A percentile compares a stretch with the other conserved stretches of the same genome.
Conservation (phyloP, 37 sponge, comb jelly and placozoan genomes). For the Diacarnus erythraeanus region DNA sequence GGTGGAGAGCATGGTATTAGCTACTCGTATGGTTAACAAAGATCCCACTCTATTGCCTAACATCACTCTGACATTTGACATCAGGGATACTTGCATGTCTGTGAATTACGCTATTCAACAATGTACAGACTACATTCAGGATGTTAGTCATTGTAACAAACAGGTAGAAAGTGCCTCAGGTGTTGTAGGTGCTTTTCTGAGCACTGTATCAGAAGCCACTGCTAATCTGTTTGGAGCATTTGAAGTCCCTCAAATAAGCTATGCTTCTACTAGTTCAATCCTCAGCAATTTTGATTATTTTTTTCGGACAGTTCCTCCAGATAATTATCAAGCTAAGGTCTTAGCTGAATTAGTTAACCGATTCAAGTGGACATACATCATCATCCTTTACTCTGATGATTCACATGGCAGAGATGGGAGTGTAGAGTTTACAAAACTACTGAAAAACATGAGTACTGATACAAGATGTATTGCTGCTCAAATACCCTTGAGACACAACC, state of each 20-base stretch:
- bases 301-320: slow-evolving; percentile 77
- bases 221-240: slow-evolving; percentile 67
- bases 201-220: slow-evolving; percentile 43
- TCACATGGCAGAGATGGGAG: slow-evolving; percentile 53
- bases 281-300: slow-evolving; percentile 80
- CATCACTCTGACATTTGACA: slow-evolving; percentile 51
- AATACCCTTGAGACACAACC: background rate
- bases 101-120: slow-evolving; percentile 35
- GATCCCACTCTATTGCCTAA: slow-evolving; percentile 38
- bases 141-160: background rate
- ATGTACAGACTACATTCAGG: slow-evolving; percentile 32
- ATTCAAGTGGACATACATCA: slow-evolving; percentile 69
- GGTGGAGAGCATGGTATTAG: slow-evolving; percentile 65
- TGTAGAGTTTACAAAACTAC: slow-evolving; percentile 14
- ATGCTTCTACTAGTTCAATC: slow-evolving; percentile 54
- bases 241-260: slow-evolving; percentile 69
- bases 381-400: slow-evolving; percentile 28
- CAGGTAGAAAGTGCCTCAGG: slow-evolving; percentile 7
- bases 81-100: slow-evolving; percentile 67
- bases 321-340: slow-evolving; percentile 65
- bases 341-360: slow-evolving; percentile 47
- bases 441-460: background rate
- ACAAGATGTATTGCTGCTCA: slow-evolving; percentile 10
- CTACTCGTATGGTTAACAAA: slow-evolving; percentile 56
- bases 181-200: slow-evolving; percentile 66